Conservation (phyloP, 2,888 invertebrate genomes). For the Drosophila infuscata region DNA sequence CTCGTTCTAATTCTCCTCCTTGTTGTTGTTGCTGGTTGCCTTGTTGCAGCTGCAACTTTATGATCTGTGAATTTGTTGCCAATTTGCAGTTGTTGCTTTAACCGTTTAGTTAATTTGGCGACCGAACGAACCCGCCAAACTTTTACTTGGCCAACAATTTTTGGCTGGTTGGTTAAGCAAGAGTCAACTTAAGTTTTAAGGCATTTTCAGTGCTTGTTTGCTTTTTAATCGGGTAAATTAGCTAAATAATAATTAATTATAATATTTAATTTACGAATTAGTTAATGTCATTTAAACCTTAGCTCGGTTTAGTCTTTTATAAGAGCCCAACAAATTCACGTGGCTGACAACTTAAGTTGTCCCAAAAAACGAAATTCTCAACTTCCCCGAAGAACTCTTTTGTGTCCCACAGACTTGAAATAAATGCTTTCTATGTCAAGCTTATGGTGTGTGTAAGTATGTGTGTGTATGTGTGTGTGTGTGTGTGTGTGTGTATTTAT, state of each 20-base stretch:
- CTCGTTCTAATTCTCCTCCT: neutral
- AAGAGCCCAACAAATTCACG: neutral
- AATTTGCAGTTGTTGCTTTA: slow-evolving; percentile 77
- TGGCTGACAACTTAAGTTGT: slow-evolving; percentile 1
- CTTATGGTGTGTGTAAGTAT: slow-evolving; percentile 1
- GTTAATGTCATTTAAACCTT: neutral
- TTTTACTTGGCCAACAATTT: slow-evolving; percentile 48
- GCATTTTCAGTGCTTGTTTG: neutral
- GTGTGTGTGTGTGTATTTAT: slow-evolving; percentile 29
- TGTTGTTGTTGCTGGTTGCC: slow-evolving; percentile 28
- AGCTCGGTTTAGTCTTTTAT: neutral
- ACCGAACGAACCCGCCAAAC: slow-evolving; percentile 42
- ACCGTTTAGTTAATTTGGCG: slow-evolving; percentile 76
- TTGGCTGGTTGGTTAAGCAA: slow-evolving; percentile 1
- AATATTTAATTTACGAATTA: neutral
- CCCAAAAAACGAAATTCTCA: neutral
- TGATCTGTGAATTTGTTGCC: slow-evolving; percentile 79
- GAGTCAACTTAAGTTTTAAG: neutral
- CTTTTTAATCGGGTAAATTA: neutral
- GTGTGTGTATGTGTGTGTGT: slow-evolving; percentile 1
- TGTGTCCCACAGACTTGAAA: slow-evolving; percentile 23
- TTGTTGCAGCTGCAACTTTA: slow-evolving; percentile 65
- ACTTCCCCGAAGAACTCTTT: slow-evolving; percentile 10
- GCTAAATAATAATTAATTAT: neutral
- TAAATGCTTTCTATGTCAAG: slow-evolving; percentile 51